phyloP scores from a whole-genome alignment of 1,140 invertebrate species.

The Odontomachus brunneus region DNA sequence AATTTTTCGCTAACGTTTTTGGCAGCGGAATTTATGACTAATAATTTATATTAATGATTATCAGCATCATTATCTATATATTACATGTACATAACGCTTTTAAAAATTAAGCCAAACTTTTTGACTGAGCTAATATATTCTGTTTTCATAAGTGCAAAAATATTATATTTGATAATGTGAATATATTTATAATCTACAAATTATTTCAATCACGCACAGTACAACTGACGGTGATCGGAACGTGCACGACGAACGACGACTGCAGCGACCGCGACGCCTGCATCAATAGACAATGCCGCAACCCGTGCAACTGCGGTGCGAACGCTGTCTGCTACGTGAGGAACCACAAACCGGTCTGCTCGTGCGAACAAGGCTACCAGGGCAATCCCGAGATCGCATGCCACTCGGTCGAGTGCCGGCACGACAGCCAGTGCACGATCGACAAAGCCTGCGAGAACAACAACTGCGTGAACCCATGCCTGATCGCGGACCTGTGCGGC shows the following conservation, averaged over 20 bases:
- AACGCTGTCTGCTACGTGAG: conserved; percentile 93
- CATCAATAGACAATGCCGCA: conserved; percentile 93
- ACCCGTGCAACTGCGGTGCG: conserved; percentile 94
- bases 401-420: conserved; percentile 91
- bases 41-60: too few relatives aligned
- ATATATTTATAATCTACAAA: neutral
- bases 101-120: too few relatives aligned
- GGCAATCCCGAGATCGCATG: conserved; percentile 94
- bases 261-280: conserved; percentile 92
- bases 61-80: neutral
- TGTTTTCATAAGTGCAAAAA: too few relatives aligned
- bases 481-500: conserved; percentile 91
- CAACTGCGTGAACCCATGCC: conserved; percentile 94
- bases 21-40: too few relatives aligned
- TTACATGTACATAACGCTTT: neutral
- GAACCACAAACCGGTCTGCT: conserved; percentile 94
- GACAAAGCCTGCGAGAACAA: conserved; percentile 93
- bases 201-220: conserved; percentile 78
- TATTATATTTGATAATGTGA: too few relatives aligned
- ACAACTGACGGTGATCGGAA: conserved; percentile 88
- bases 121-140: too few relatives aligned
- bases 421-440: conserved; percentile 92
- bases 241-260: conserved; percentile 92
- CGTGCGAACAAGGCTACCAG: conserved; percentile 92
- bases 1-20: too few relatives aligned